These are phyloP conservation scores for Leiothrix lutea DNA, from an alignment of 2,113 vertebrate species.

Conservation along the genomic window DNA sequence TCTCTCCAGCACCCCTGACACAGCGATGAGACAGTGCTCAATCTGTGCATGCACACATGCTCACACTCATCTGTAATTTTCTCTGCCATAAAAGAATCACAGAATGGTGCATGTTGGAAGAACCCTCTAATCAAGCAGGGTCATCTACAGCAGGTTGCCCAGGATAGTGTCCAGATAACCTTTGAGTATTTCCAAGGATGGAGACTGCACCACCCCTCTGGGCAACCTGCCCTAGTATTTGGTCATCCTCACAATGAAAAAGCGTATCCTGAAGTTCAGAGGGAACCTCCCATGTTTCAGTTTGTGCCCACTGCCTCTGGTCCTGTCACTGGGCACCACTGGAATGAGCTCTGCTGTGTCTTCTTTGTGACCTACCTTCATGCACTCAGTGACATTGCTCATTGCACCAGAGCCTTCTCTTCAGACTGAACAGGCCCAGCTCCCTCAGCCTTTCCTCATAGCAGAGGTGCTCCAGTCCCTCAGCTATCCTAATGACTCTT, in stretches of 20 bases:
- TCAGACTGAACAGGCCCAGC: not conserved
- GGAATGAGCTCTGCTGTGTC: not conserved
- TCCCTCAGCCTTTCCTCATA: not conserved
- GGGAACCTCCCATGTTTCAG: not conserved
- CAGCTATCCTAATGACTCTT: not conserved
- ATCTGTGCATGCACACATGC: rapidly evolving
- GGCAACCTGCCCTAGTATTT: not conserved
- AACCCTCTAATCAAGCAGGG: not conserved
- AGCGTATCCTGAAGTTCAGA: not conserved
- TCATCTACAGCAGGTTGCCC: not conserved
- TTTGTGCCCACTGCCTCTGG: not conserved
- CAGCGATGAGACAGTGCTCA: not conserved
- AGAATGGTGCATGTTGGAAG: not conserved
- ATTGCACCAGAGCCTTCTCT: not conserved
- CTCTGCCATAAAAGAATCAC: not conserved
- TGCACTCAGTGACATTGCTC: too few relatives aligned
- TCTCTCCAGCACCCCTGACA: not conserved
- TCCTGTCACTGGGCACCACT: not conserved
- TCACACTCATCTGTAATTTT: not conserved
- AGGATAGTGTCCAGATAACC: not conserved
- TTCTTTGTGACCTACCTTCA: not conserved
- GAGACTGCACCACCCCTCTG: not conserved
- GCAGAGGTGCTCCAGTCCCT: not conserved
- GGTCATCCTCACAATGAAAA: not conserved
- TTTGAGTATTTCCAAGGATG: not conserved